Percentiles rank a stretch among this genome's conserved stretches.
These are phyloP conservation scores for Axis porcinus DNA, from an alignment of 2,113 vertebrate genomes.

Conservation along the genomic window DNA sequence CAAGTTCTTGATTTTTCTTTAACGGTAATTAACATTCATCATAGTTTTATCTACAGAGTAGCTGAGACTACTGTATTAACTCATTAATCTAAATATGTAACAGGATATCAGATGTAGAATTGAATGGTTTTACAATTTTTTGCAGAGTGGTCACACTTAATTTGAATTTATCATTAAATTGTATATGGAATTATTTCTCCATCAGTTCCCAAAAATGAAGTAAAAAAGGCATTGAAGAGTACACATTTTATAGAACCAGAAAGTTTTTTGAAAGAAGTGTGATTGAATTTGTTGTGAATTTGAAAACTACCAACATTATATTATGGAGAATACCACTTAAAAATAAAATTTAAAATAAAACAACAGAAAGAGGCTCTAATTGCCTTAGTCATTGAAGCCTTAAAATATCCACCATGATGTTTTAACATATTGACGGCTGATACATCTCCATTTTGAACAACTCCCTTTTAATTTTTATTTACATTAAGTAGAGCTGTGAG, in stretches of 20 bases:
- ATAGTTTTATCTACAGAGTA: not conserved
- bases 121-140: not conserved
- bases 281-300: not conserved
- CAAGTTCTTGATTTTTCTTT: not conserved
- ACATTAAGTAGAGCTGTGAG: not conserved
- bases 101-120: not conserved
- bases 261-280: not conserved
- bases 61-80: not conserved
- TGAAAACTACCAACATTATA: not conserved
- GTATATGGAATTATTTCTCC: not conserved
- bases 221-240: not conserved
- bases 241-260: not conserved
- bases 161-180: not conserved
- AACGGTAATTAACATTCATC: not conserved
- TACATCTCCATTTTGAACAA: not conserved
- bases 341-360: not conserved
- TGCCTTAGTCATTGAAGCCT: not conserved
- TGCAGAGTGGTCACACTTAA: not conserved
- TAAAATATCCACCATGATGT: not conserved
- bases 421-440: not conserved
- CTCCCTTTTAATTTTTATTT: not conserved
- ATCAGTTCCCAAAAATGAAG: not conserved
- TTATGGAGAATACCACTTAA: not conserved
- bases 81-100: not conserved
- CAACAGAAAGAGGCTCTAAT: not conserved